These are phyloP conservation scores for Hippopotamyrus pictus DNA, from an alignment of 2,797 vertebrate genomes.

Conservation along the genomic window DNA sequence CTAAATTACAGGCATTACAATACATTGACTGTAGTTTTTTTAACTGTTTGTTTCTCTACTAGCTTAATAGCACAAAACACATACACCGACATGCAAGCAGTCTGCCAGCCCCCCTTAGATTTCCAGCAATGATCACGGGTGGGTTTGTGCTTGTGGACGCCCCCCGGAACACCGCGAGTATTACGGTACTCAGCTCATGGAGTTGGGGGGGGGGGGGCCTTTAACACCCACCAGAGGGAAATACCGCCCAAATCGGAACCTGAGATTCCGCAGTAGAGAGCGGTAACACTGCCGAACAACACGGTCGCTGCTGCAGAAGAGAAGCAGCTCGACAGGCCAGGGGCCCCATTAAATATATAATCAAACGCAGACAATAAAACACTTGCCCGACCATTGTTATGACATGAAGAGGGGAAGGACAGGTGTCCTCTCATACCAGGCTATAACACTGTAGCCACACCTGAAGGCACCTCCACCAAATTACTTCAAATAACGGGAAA, in stretches of 20 bases:
- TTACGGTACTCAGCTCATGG: not conserved
- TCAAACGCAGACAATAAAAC: not conserved
- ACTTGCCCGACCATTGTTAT: not conserved
- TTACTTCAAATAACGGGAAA: not conserved
- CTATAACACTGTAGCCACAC: not conserved
- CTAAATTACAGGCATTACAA: not conserved
- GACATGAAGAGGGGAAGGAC: not conserved
- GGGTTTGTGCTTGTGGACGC: not conserved
- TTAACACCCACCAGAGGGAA: not conserved
- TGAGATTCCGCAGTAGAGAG: not conserved
- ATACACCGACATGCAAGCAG: not conserved
- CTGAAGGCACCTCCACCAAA: not conserved
- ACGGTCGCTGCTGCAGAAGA: not conserved
- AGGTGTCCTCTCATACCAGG: not conserved
- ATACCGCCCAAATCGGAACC: not conserved
- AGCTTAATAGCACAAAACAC: not conserved
- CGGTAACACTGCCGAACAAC: not conserved
- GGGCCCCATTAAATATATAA: not conserved
- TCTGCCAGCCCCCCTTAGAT: not conserved
- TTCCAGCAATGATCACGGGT: not conserved
- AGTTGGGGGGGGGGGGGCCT: not conserved
- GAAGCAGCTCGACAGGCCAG: not conserved
- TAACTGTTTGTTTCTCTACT: not conserved
- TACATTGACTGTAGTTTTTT: not conserved
- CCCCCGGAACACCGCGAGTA: not conserved